Percentiles rank a stretch among this genome's conserved stretches.
phyloP scores from a whole-genome alignment of 2,113 vertebrate genomes.

The Hucho hucho region DNA sequence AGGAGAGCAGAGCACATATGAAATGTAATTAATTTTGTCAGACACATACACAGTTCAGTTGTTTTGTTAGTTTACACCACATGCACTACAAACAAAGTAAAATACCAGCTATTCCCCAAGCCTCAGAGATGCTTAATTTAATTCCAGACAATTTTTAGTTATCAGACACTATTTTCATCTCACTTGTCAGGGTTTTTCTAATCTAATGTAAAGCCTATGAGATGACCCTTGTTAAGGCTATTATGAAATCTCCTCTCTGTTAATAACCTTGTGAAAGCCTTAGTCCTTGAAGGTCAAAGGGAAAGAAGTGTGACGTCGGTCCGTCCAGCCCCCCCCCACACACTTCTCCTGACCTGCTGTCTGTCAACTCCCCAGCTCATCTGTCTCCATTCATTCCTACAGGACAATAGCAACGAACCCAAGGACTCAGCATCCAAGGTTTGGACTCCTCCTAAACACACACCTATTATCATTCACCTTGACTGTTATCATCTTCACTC shows the following conservation, averaged over 20 bases:
- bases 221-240: conserved; percentile 53
- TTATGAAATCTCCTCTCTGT: conserved; percentile 63
- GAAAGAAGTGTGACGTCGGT: conserved; percentile 53
- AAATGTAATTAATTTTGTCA: conserved; percentile 49
- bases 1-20: conserved; percentile 57
- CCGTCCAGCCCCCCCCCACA: conserved; percentile 25
- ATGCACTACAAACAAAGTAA: conserved; percentile 62
- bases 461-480: conserved; percentile 4
- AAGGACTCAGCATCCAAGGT: conserved; percentile 97
- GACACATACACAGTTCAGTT: conserved; percentile 10
- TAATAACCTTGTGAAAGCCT: conserved; percentile 71
- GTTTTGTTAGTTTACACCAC: conserved; percentile 40
- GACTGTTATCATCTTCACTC: background rate
- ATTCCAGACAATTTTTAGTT: conserved; percentile 52
- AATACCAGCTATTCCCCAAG: conserved; percentile 44
- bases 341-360: conserved; percentile 70
- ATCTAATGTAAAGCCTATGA: conserved; percentile 37
- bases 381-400: conserved; percentile 99
- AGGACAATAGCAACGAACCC: conserved; percentile 98
- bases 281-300: conserved; percentile 69
- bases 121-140: conserved; percentile 44
- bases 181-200: conserved; percentile 66
- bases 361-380: conserved; percentile 88
- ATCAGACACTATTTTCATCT: conserved; percentile 41
- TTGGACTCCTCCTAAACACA: conserved; percentile 44